Conservation (phyloP, 2,113 vertebrate species). For the Burhinus bistriatus region DNA sequence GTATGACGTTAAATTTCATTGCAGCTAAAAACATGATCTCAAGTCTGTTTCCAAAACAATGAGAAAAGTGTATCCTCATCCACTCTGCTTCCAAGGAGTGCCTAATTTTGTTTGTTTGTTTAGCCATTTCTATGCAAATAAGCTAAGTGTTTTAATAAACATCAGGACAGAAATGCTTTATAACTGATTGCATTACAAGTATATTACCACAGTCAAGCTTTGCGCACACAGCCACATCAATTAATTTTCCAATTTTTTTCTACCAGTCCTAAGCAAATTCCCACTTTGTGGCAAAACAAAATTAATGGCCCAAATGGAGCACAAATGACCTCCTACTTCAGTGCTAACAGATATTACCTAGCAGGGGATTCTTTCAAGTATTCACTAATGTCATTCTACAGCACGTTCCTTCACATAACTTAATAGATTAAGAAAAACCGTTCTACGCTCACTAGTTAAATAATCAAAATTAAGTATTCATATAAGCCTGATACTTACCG, state of each 20-base stretch:
- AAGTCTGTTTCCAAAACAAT: neutral
- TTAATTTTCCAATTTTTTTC: neutral
- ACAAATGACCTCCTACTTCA: neutral
- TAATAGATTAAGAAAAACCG: neutral
- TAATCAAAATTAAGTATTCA: neutral
- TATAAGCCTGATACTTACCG: neutral
- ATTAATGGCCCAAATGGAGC: neutral
- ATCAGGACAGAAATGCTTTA: neutral
- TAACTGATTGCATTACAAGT: neutral
- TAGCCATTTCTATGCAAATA: neutral
- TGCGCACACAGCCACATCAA: neutral
- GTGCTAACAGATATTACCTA: neutral
- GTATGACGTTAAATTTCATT: neutral
- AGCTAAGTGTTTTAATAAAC: neutral
- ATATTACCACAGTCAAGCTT: neutral
- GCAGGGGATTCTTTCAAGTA: neutral
- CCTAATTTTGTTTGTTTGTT: neutral
- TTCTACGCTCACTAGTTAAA: neutral
- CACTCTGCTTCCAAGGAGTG: neutral
- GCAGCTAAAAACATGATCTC: neutral
- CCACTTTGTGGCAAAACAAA: neutral
- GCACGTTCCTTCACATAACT: neutral
- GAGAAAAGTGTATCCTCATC: neutral
- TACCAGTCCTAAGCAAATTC: neutral
- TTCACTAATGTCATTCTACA: neutral